Conservation (phyloP, 2,888 invertebrate species). For the Microplitis manilae region DNA sequence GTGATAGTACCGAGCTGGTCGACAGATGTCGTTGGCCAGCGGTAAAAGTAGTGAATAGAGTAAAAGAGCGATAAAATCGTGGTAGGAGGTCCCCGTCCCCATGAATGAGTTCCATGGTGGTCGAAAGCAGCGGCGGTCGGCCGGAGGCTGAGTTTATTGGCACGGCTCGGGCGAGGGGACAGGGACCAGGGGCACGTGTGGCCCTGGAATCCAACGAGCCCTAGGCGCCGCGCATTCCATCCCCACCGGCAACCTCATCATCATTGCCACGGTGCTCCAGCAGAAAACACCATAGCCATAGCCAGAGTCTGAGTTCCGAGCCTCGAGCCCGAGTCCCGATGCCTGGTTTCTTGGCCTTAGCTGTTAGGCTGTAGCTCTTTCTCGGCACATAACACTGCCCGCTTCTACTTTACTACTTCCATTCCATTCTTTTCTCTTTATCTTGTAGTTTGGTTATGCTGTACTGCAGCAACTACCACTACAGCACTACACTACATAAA, state of each 20-base stretch:
- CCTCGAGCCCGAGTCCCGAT: conserved; percentile 50
- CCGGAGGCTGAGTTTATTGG: conserved; percentile 69
- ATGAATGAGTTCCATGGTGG: conserved; percentile 74
- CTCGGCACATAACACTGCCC: conserved; percentile 13
- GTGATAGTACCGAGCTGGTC: background rate
- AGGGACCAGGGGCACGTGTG: conserved; percentile 68
- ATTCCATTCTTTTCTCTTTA: conserved; percentile 37
- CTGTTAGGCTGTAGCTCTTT: background rate
- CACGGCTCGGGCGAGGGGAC: conserved; percentile 47
- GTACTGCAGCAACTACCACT: background rate
- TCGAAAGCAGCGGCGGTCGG: conserved; percentile 62
- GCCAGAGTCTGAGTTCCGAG: conserved; percentile 52
- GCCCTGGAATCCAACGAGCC: conserved; percentile 75
- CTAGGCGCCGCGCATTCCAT: conserved; percentile 76
- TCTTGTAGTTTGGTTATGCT: background rate
- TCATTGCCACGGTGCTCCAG: conserved; percentile 37
- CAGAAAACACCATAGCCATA: conserved; percentile 27
- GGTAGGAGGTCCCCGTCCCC: conserved; percentile 75
- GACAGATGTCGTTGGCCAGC: background rate
- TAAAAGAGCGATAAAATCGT: conserved; percentile 62
- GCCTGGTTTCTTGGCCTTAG: background rate
- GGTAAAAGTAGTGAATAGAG: background rate
- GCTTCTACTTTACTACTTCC: conserved; percentile 27
- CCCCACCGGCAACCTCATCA: conserved; percentile 58
- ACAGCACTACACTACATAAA: background rate